phyloP scores from a whole-genome alignment of 2,888 invertebrate genomes.

The Holacanthella duospinosa region DNA sequence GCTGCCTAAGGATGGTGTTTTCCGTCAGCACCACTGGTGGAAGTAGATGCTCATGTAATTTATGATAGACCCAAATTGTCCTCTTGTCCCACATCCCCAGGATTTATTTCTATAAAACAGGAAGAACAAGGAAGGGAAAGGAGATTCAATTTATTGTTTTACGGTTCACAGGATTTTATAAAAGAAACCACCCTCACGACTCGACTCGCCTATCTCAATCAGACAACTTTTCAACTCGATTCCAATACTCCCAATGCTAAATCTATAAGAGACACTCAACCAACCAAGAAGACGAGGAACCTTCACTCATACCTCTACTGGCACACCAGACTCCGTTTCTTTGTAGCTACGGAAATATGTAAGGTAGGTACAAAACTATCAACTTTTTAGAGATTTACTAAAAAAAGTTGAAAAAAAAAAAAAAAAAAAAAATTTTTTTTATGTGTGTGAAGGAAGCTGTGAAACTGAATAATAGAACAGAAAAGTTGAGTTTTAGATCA shows the following conservation, averaged over 20 bases:
- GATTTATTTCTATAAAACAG: slow-evolving; percentile 10
- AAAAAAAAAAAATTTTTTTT: no score
- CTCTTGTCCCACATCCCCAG: background rate
- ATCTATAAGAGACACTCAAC: slow-evolving; percentile 42
- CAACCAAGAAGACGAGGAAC: slow-evolving; percentile 82
- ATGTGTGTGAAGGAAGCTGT: no score
- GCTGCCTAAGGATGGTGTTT: background rate
- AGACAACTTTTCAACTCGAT: background rate
- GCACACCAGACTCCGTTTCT: slow-evolving; percentile 92
- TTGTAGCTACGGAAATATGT: slow-evolving; percentile 89
- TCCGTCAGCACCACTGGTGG: background rate
- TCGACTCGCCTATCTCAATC: background rate
- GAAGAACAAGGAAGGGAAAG: slow-evolving; percentile 5
- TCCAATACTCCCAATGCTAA: slow-evolving; percentile 22
- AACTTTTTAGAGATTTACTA: no score
- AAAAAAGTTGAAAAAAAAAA: no score
- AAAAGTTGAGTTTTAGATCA: no score
- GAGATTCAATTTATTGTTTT: slow-evolving; percentile 8
- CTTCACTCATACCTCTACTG: slow-evolving; percentile 95
- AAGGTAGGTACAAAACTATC: slow-evolving; percentile 55
- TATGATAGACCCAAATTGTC: slow-evolving; percentile 12
- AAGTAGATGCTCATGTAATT: slow-evolving; percentile 4
- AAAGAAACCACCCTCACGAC: slow-evolving; percentile 8
- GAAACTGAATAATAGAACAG: no score
- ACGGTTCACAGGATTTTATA: slow-evolving; percentile 10